A percentile compares a stretch with the other conserved stretches of the same genome.
Evolutionary conservation across 2,888 invertebrate species (phyloP).

Genomic region (Drosophila borealis): DNA sequence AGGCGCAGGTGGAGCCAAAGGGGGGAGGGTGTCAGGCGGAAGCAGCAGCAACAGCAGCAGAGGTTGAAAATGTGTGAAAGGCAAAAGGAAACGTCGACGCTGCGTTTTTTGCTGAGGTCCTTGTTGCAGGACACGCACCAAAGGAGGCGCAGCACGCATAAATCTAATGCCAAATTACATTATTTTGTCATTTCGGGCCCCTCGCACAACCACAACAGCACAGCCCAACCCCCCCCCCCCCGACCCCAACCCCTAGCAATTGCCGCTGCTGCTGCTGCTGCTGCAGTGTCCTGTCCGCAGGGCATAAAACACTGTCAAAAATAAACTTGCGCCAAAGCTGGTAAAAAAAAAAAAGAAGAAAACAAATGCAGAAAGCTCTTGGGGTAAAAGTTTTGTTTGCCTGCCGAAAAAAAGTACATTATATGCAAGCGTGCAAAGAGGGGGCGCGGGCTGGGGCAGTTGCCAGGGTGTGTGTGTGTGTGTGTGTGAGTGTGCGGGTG

Average conservation of each 20-base stretch:
- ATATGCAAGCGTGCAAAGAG: conserved; percentile 69
- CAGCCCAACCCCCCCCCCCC: background rate
- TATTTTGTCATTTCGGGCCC: conserved; percentile 74
- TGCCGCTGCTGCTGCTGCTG: conserved; percentile 24
- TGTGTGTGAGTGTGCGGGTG: background rate
- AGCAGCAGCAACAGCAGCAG: conserved; percentile 1
- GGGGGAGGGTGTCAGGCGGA: background rate
- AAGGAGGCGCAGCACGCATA: conserved; percentile 72
- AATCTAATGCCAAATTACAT: conserved; percentile 76
- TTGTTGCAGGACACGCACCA: conserved; percentile 44
- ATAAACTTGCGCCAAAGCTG: conserved; percentile 64
- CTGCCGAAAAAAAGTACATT: conserved; percentile 66
- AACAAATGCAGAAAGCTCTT: conserved; percentile 77
- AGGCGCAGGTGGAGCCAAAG: conserved; percentile 28
- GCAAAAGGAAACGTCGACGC: conserved; percentile 61
- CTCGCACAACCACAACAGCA: background rate
- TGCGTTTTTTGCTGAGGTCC: conserved; percentile 61
- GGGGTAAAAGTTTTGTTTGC: conserved; percentile 70
- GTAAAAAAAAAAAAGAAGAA: conserved; percentile 30
- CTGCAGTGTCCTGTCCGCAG: conserved; percentile 71
- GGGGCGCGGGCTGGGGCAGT: background rate
- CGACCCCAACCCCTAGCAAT: background rate
- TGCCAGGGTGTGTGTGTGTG: conserved; percentile 6
- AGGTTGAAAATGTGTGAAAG: conserved; percentile 9
- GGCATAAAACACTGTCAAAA: conserved; percentile 77